Conservation (phyloP, 2,797 vertebrate genomes). For the Aphelocoma californica region DNA sequence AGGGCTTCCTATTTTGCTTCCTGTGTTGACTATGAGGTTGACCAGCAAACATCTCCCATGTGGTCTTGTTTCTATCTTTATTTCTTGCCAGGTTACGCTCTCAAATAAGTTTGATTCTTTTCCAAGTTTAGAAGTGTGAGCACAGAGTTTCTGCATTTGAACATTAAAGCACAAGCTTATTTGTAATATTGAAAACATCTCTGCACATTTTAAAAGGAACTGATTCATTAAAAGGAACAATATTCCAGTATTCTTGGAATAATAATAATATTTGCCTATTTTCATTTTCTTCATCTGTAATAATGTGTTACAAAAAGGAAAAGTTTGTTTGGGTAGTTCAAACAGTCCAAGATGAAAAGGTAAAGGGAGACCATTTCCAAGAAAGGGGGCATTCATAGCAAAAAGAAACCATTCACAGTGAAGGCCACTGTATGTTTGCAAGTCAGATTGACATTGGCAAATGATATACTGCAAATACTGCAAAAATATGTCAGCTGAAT, state of each 20-base stretch:
- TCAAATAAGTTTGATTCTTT: not conserved
- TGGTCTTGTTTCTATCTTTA: slow-evolving; percentile 10
- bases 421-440: not conserved
- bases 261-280: not conserved
- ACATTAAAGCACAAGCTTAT: not conserved
- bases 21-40: not conserved
- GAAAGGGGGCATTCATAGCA: slow-evolving; percentile 14
- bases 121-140: not conserved
- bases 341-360: not conserved
- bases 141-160: not conserved
- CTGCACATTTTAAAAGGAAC: not conserved
- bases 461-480: not conserved
- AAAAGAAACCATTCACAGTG: not conserved
- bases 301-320: not conserved
- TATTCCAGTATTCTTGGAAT: not conserved
- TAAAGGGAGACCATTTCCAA: not conserved
- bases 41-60: not conserved
- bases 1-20: not conserved
- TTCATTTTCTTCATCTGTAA: not conserved
- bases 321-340: not conserved
- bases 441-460: slow-evolving; percentile 36
- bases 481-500: slow-evolving; percentile 3
- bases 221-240: not conserved
- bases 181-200: not conserved
- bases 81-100: not conserved